Evolutionary conservation across 2,113 vertebrate genomes (phyloP), one percentile per base, ranked within the genome.

Genomic region (Ornithorhynchus anatinus): DNA sequence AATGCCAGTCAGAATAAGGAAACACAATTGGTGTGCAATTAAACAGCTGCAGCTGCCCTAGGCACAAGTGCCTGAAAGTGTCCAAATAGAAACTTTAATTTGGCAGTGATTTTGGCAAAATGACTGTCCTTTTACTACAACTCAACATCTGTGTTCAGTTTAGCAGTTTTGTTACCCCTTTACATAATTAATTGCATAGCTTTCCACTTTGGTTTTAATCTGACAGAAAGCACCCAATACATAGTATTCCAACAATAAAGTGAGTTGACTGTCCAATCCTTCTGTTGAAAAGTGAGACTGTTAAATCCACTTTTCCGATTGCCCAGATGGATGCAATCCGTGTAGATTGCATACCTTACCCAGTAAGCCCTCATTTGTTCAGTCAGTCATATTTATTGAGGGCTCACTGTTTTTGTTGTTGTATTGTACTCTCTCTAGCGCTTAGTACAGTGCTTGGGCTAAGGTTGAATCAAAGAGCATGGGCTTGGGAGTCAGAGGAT

Each of bases 1-100:
- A 86, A 83, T 83, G 81, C 81, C 77, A 81, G 75, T 85, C 19
- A 2, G 72, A 80, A 81, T 68, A 64, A 78, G 75, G 75, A 82
- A 86, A 89, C 79, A 86, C 70, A 78, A 86, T 89, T 80, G 79
- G 86, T 88, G 81, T 85, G 75, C 74, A 84, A 71, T 86, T 84
- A 85, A 87, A 84, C 86, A 87, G 82, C 82, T 89, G 85, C 88
- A 89, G 88, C 86, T 91, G 86, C 77, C 79, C 72, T 74, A 78
- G 84, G 86, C 72, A 82, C 72, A 77, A 88, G 74, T 79, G 70
- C 64, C 68, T 84, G 82, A 75, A 87, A 84, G 84, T 88, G 87
- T 84, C 84, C 82, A 86, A 84, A 83, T 80, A 89, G 81, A 53
- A 82, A 76, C 77, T 79, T 88, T 79, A 77, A 72, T 85, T 84